Base-by-base conservation (phyloP, 2,113 vertebrate genomes). In the Zonotrichia leucophrys region DNA sequence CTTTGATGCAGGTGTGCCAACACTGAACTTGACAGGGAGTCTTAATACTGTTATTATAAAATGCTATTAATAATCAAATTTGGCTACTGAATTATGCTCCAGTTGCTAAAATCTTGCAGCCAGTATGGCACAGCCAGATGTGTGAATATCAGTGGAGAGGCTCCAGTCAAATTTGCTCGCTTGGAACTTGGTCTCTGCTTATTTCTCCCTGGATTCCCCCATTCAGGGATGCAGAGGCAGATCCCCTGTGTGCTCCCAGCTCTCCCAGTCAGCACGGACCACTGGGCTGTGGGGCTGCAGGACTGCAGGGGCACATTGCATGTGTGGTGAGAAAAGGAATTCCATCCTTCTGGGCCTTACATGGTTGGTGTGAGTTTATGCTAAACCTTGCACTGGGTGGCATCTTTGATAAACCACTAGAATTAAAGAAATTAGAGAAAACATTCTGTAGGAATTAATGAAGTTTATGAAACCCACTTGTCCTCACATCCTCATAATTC, bases 351-450 rank as follows among this genome's bases (percentile, higher is more conserved):
- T 22, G 19, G 17, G 12, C 1, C 1, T 25, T 52, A 27, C 0
- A 0, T 3, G 9, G 5, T 8, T 41, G 18, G 20, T 37, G 23
- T 18, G 31, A 50, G 9, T 52, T 80, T 33, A 17, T 0, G 0
- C 12, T 63, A 20, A 44, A 49, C 11, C 18, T 63, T 82, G 10
- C 1, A 0, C 42, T 42, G 17, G 5, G 7, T 12, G 2, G 4
- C 8, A 20, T 20, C 39, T 82, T 44, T 50, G 44, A 25, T 41
- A 35, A 64, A 55, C 19, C 35, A 11, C 39, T 21, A 21, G 16
- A 60, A 35, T 15, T 14, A 64, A 66, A 25, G 16, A 39, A 59
- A 72, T 11, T 4, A 27, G 52, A 50, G 49, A 50, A 89, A 67
- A 11, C 0, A 10, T 35, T 23, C 22, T 4, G 7, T 52, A 64